Percentiles rank a stretch among this genome's conserved stretches.
Evolutionary conservation across 2,888 invertebrate species (phyloP).

Genomic region (Hirtodrosophila alboralis): DNA sequence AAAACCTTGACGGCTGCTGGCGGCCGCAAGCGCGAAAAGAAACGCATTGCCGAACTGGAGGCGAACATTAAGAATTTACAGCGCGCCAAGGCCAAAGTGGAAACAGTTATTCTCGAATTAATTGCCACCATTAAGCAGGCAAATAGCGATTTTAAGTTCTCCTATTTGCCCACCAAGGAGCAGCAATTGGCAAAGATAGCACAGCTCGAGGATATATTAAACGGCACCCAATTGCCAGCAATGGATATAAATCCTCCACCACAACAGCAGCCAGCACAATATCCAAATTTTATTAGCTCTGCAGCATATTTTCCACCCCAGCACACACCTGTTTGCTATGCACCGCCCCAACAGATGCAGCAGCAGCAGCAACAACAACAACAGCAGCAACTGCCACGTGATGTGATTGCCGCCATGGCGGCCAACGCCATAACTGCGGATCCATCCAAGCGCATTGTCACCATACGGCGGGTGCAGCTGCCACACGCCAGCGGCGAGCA

Average conservation of each 20-base stretch:
- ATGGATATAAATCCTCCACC: conserved; percentile 5
- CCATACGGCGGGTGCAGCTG: conserved; percentile 89
- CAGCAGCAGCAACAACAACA: conserved; percentile 61
- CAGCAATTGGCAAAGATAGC: conserved; percentile 81
- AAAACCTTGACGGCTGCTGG: conserved; percentile 75
- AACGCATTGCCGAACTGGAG: conserved; percentile 82
- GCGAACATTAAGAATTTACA: conserved; percentile 82
- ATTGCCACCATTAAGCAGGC: conserved; percentile 83
- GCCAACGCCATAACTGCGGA: conserved; percentile 77
- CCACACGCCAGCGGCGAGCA: conserved; percentile 87
- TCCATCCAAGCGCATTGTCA: conserved; percentile 87
- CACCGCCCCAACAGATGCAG: conserved; percentile 78
- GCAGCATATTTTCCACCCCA: conserved; percentile 60
- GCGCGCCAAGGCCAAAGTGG: conserved; percentile 83
- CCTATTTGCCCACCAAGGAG: conserved; percentile 84
- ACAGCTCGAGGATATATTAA: conserved; percentile 62
- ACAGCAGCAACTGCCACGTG: conserved; percentile 66
- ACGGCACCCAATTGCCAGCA: conserved; percentile 18
- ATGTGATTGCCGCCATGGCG: conserved; percentile 80
- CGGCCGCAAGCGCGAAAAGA: conserved; percentile 83
- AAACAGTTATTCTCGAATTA: conserved; percentile 82
- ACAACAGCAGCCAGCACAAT: conserved; percentile 15
- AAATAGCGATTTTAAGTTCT: conserved; percentile 82
- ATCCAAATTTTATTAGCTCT: conserved; percentile 50
- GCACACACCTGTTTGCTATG: conserved; percentile 81